Conservation (phyloP, 2,113 vertebrate species). For the Synodontis membranacea region DNA sequence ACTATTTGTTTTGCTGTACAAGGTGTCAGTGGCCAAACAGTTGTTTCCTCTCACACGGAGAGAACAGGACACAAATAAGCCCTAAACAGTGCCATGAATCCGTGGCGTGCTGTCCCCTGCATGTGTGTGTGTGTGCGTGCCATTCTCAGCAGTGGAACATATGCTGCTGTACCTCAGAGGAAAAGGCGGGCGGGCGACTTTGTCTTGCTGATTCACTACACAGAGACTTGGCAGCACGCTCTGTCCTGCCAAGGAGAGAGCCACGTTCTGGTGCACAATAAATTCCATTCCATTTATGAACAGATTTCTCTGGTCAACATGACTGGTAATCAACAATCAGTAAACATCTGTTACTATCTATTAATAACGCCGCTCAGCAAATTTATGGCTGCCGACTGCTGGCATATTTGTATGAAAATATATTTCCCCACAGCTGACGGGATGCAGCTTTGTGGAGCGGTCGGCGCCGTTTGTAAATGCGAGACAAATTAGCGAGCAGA, state of each 20-base stretch:
- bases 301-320: constrained; percentile 81
- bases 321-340: constrained; percentile 80
- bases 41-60: constrained; percentile 56
- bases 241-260: constrained; percentile 56
- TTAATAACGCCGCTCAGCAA: constrained; percentile 72
- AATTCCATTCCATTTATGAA: constrained; percentile 78
- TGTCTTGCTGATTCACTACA: constrained; percentile 47
- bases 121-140: constrained; percentile 42
- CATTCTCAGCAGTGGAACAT: constrained; percentile 52
- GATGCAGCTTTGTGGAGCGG: constrained; percentile 71
- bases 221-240: constrained; percentile 49
- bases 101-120: constrained; percentile 41
- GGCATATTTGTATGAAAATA: constrained; percentile 66
- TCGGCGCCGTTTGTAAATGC: constrained; percentile 75
- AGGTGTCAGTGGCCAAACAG: constrained; percentile 60
- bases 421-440: constrained; percentile 71
- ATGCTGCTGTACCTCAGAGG: constrained; percentile 53
- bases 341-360: constrained; percentile 82
- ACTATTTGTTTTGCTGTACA: constrained; percentile 64
- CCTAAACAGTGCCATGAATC: constrained; percentile 44
- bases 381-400: constrained; percentile 71
- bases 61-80: constrained; percentile 52
- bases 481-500: constrained; percentile 77
- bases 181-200: constrained; percentile 42
- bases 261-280: constrained; percentile 61